Conservation (phyloP, 2,888 invertebrate species). For the Yponomeuta sedellus region DNA sequence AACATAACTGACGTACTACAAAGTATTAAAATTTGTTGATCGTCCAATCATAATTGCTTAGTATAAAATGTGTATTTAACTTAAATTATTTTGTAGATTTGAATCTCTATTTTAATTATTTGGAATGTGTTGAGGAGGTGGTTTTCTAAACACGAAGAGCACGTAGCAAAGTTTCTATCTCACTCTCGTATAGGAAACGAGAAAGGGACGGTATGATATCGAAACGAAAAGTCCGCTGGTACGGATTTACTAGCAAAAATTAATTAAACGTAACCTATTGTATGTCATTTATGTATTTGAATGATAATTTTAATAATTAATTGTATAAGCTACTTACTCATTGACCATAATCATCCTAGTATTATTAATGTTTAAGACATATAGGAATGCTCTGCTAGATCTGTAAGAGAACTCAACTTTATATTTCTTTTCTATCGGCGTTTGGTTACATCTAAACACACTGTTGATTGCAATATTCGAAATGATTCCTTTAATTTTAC, state of each 20-base stretch:
- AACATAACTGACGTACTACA: neutral
- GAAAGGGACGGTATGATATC: neutral
- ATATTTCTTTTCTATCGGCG: too few species aligned
- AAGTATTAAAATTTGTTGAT: neutral
- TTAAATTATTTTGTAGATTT: neutral
- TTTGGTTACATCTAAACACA: too few species aligned
- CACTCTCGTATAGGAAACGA: neutral
- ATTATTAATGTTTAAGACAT: constrained; percentile 26
- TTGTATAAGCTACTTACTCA: constrained; percentile 28
- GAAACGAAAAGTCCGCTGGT: constrained; percentile 5
- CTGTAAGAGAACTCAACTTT: too few species aligned
- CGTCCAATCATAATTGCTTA: neutral
- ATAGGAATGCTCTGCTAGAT: neutral
- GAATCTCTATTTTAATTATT: neutral
- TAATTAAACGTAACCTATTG: neutral
- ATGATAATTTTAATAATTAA: neutral
- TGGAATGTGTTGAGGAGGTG: neutral
- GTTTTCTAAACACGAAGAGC: neutral
- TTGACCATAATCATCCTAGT: constrained; percentile 36
- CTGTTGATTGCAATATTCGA: too few species aligned
- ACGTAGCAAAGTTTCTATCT: neutral
- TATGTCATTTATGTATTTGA: neutral
- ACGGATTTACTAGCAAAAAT: neutral
- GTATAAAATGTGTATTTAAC: neutral
- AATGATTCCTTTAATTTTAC: too few species aligned